Conservation (phyloP, 2,888 invertebrate species). For the Celastrina argiolus region DNA sequence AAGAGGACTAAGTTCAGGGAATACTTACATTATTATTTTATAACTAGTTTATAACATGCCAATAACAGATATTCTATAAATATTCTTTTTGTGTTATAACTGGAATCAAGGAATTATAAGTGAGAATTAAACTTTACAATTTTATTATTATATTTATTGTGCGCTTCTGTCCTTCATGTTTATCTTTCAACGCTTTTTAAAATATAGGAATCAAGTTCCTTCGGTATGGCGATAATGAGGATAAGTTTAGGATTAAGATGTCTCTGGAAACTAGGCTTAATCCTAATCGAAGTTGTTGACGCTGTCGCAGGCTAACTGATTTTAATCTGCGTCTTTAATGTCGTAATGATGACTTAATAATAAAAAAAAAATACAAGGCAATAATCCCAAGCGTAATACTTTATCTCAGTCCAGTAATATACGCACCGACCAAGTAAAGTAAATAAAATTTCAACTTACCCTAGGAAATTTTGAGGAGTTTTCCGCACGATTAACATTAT, state of each 20-base stretch:
- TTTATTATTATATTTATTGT: no score
- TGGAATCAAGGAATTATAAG: no score
- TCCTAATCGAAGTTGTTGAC: neutral
- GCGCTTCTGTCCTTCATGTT: neutral
- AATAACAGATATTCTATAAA: no score
- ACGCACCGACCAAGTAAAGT: neutral
- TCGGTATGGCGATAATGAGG: neutral
- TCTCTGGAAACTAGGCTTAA: neutral
- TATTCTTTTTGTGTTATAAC: no score
- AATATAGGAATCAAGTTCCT: neutral
- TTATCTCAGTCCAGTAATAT: neutral
- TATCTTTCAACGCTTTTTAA: neutral
- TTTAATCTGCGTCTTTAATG: neutral
- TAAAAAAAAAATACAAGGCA: neutral
- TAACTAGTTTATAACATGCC: no score
- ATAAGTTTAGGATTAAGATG: neutral
- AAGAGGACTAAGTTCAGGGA: no score
- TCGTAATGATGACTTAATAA: neutral
- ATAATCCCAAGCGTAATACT: neutral
- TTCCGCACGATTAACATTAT: neutral
- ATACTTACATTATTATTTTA: no score
- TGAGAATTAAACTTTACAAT: no score
- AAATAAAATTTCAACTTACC: neutral
- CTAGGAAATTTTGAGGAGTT: neutral
- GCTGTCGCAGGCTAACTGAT: neutral